Percentiles rank a stretch among this genome's conserved stretches.
phyloP scores from a whole-genome alignment of 2,113 vertebrate species.

The Ochotona curzoniae region DNA sequence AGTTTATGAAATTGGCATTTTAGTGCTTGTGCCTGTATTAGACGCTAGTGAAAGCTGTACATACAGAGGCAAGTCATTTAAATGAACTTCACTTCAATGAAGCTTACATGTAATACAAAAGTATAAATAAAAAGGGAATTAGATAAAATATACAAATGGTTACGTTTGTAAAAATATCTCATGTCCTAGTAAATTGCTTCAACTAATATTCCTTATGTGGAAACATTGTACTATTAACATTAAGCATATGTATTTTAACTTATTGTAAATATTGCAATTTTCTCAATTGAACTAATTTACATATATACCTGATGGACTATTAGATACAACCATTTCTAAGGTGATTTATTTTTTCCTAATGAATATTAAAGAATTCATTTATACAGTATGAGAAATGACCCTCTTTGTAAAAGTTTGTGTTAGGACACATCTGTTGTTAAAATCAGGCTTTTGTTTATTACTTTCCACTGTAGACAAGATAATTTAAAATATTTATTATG shows the following conservation, averaged over 20 bases:
- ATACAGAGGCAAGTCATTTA: neutral
- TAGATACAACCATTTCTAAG: neutral
- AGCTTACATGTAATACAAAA: neutral
- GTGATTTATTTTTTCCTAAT: neutral
- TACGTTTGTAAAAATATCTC: neutral
- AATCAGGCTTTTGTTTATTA: neutral
- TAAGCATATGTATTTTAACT: neutral
- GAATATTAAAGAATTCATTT: neutral
- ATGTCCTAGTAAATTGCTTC: neutral
- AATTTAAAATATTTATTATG: neutral
- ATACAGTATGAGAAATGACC: neutral
- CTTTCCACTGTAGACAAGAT: neutral
- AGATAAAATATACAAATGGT: neutral
- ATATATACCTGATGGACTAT: too few species aligned
- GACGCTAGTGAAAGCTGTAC: neutral
- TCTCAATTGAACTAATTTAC: neutral
- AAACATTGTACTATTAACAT: constrained; percentile 5
- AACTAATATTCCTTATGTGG: neutral
- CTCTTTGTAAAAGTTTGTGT: neutral
- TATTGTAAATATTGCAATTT: neutral
- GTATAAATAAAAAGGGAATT: neutral
- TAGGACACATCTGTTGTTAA: neutral
- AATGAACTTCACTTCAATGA: neutral
- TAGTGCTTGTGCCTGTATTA: neutral
- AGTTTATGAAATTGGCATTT: neutral